These are phyloP conservation scores for Aegithalos caudatus DNA, from an alignment of 2,113 vertebrate genomes.

Conservation along the genomic window DNA sequence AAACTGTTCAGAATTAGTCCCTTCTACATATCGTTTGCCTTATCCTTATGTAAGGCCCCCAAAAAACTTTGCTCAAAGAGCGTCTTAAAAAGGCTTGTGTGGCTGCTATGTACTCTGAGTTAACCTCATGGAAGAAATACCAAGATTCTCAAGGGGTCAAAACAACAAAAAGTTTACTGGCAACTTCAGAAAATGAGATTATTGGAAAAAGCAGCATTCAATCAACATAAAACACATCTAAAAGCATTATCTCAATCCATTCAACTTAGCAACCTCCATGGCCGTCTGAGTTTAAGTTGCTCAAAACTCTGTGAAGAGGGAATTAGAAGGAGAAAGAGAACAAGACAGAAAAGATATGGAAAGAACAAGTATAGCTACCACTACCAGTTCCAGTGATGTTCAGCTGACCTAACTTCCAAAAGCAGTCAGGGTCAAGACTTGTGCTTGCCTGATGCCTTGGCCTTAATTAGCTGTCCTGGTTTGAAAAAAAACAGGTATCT, in stretches of 20 bases:
- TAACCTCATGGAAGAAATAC: background rate
- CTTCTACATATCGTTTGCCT: background rate
- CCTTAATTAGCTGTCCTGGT: no score
- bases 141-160: background rate
- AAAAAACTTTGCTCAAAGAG: fast-evolving
- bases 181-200: background rate
- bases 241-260: background rate
- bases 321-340: background rate
- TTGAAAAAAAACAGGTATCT: no score
- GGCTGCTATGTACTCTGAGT: background rate
- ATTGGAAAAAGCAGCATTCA: background rate
- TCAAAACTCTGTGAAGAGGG: background rate
- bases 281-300: fast-evolving
- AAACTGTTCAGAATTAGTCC: background rate
- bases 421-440: background rate
- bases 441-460: background rate
- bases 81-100: background rate
- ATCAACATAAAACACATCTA: background rate
- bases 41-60: background rate
- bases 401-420: background rate
- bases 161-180: background rate
- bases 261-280: background rate
- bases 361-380: background rate
- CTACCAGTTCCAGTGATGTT: fast-evolving
- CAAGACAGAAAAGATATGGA: background rate